These are phyloP conservation scores for Phortica okadai DNA, from an alignment of 2,888 invertebrate genomes.

Conservation along the genomic window DNA sequence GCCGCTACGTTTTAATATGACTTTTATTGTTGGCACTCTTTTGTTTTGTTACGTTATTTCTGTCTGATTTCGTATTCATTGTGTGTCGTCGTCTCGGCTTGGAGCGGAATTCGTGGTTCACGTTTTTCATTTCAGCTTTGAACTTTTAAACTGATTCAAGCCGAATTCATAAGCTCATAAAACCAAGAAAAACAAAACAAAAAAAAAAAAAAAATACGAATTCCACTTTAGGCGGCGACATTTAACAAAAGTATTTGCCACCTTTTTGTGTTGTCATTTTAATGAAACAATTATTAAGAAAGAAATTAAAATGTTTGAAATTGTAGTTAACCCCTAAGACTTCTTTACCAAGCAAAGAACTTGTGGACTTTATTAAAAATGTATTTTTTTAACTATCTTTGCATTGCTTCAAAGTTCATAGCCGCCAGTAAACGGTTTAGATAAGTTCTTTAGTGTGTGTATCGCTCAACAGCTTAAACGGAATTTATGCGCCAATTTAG, in stretches of 20 bases:
- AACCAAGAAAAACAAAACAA: conserved; percentile 6
- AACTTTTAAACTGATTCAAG: conserved; percentile 48
- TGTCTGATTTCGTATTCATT: conserved; percentile 52
- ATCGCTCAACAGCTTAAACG: too few species aligned
- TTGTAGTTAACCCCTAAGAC: not conserved
- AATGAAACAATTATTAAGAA: not conserved
- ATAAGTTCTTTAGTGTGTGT: too few species aligned
- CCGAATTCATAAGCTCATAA: not conserved
- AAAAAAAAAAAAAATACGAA: not conserved
- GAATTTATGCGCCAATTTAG: too few species aligned
- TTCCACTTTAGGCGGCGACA: not conserved
- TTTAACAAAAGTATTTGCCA: not conserved
- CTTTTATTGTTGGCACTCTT: conserved; percentile 64
- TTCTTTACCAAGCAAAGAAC: too few species aligned
- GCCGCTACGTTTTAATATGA: conserved; percentile 62
- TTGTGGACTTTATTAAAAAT: too few species aligned
- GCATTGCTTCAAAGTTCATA: too few species aligned
- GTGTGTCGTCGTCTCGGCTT: conserved; percentile 45
- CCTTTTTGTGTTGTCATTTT: not conserved
- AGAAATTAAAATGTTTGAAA: not conserved
- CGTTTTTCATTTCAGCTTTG: conserved; percentile 40
- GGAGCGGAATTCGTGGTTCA: conserved; percentile 38
- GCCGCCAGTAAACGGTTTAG: too few species aligned
- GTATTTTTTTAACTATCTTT: too few species aligned
- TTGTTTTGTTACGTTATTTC: conserved; percentile 67